phyloP scores from a whole-genome alignment of 2,888 invertebrate genomes.

The Rhagium mordax region DNA sequence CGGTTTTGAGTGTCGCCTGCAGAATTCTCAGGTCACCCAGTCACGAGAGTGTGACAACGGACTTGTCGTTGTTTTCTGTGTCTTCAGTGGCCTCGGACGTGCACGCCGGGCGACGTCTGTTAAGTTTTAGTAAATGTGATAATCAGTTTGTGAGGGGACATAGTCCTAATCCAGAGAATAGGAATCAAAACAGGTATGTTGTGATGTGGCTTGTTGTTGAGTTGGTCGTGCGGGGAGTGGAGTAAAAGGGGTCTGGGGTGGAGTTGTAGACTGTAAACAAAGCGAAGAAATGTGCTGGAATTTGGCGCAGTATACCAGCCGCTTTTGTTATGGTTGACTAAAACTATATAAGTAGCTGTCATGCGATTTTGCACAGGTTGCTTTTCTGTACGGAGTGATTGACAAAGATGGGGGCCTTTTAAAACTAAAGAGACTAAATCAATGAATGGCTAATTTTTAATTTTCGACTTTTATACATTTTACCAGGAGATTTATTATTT shows the following conservation, averaged over 20 bases:
- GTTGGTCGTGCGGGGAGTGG: not conserved
- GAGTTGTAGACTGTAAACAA: not conserved
- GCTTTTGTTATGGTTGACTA: not conserved
- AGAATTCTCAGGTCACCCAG: conserved; percentile 84
- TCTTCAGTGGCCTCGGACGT: conserved; percentile 75
- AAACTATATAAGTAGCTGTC: too few species aligned
- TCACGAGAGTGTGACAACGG: conserved; percentile 88
- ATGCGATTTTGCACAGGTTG: too few species aligned
- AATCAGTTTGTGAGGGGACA: conserved; percentile 74
- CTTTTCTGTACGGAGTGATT: not conserved
- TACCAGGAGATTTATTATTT: too few species aligned
- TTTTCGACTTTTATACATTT: too few species aligned
- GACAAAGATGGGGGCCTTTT: too few species aligned
- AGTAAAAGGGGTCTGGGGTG: not conserved
- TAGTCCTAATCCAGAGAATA: conserved; percentile 81
- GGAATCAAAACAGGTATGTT: conserved; percentile 59
- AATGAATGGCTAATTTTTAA: too few species aligned
- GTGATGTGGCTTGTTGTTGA: not conserved
- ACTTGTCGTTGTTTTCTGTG: conserved; percentile 84
- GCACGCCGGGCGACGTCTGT: conserved; percentile 68
- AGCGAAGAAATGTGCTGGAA: not conserved
- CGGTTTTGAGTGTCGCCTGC: conserved; percentile 72
- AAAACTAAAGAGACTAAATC: too few species aligned
- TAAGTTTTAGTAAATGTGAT: conserved; percentile 73
- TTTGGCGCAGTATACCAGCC: not conserved